Base-by-base conservation (phyloP, 2,113 vertebrate species). In the Macaca nemestrina region DNA sequence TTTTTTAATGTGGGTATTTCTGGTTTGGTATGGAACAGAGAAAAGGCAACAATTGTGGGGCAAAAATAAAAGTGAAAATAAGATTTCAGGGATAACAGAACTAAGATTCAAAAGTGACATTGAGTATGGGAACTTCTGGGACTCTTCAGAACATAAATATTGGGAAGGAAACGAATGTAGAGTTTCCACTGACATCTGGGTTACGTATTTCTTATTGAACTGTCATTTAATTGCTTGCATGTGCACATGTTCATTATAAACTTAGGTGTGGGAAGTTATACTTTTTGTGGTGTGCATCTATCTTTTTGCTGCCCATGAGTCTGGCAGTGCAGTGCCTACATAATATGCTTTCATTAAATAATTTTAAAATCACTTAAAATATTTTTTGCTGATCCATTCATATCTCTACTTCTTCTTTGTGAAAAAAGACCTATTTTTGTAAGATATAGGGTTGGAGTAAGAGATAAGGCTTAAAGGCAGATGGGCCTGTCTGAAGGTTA, bases 1-100 rank as follows among this genome's bases (percentile, higher is more conserved):
- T 23, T 22, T 22, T n/a, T 61, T 61, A 2, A 25, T 68, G 35
- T 30, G 5, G 4, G 0, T 79, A 4, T 75, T 76, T 27, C 57
- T 78, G 52, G 23, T 43, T 93, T 86, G 22, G 48, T 57, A 59
- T 73, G 90, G 18, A 92, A 30, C 16, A 73, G 22, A 84, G 57
- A 75, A 96, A 90, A 93, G 20, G 12, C 79, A 96, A 32, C 43
- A 89, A 43, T 40, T 82, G 2, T 20, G 2, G 16, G n/a, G 4
- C 40, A 94, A 32, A 93, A 80, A 73, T 55, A 79, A 90, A 96
- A 90, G 32, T 57, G 23, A 90, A 92, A 88, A 81, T 75, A 88
- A 92, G 68, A 94, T 85, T 81, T 27, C 23, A 43, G 38, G 14
- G 22, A 23, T 35, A 35, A 43, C 25, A 90, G 43, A 70, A 55